phyloP scores from a whole-genome alignment of 2,113 vertebrate genomes.

The Trochalopteron elliotii region DNA sequence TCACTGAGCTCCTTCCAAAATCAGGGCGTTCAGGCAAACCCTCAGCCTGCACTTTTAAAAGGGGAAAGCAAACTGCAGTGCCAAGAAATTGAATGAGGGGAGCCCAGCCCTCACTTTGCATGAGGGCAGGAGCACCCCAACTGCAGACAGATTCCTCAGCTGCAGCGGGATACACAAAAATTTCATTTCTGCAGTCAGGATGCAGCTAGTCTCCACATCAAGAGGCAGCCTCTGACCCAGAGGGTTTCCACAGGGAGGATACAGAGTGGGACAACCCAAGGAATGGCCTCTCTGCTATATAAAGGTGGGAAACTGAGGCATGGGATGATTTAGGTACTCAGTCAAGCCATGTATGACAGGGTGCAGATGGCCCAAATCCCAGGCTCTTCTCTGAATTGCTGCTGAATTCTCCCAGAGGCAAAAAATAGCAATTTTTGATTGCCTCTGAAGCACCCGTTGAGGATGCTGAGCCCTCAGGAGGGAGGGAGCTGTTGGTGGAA shows the following conservation, averaged over 20 bases:
- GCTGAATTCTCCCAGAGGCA: slow-evolving; percentile 25
- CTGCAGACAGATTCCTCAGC: not conserved
- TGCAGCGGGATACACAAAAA: accelerated
- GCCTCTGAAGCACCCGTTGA: slow-evolving; percentile 14
- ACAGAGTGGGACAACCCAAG: not conserved
- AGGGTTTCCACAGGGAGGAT: not conserved
- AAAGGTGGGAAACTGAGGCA: not conserved
- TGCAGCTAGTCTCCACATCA: not conserved
- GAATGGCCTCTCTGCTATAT: not conserved
- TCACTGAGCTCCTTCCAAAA: not conserved
- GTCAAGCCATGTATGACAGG: not conserved
- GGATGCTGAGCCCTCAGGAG: slow-evolving; percentile 28
- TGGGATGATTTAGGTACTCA: not conserved
- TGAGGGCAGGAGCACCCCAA: not conserved
- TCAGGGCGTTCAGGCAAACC: not conserved
- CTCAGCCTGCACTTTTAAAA: not conserved
- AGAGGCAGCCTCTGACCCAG: not conserved
- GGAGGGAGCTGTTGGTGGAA: not conserved
- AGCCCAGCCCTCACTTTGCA: not conserved
- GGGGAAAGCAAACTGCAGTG: not conserved
- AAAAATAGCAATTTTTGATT: slow-evolving; percentile 32
- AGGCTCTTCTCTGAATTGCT: slow-evolving; percentile 21
- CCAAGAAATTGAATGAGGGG: not conserved
- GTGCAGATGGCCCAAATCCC: slow-evolving; percentile 1
- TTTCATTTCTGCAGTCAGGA: not conserved